Base-by-base conservation (phyloP, 1,140 invertebrate genomes). In the Ceratosolen solmsi region DNA sequence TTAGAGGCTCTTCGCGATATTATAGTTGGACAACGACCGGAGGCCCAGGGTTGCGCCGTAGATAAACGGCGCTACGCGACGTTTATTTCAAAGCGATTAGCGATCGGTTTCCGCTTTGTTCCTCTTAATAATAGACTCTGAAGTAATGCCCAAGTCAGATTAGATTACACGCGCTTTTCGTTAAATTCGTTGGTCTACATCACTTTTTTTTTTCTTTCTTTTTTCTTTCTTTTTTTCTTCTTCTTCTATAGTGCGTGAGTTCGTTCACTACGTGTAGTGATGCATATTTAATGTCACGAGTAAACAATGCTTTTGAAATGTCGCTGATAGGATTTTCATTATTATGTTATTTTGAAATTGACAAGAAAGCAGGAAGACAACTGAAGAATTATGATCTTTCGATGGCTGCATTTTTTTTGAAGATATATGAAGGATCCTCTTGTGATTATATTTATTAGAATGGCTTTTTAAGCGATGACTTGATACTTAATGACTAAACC, bases 1-100 rank as follows among this genome's bases (percentile, higher is more conserved):
- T 79, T 79, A 79, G 77, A 79, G 77, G n/a, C 77, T 79, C 33
- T 25, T n/a, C 63, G 75, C 60, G 74, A 65, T 65, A 65, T 49
- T 63, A 70, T 46, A 70, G 36, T 70, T 46, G 41, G 73, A 58
- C 54, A 22, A 49, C 76, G 63, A 78, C 46, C 63, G 49, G 41
- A 70, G 75, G 41, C 63, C 46, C 76, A 54, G 75, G 75, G 60
- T 77, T 76, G 58, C 30, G 75, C 33, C 22, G 17, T 41, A 60
- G 56, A 77, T 68, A 65, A 51, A 77, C 33, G 30, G n/a, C 68
- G 38, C 68, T 27, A 38, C 22, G 58, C 60, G 75, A 77, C 60
- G 58, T 77, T 77, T 77, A 68, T 54, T 78, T 25, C 25, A 54
- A 72, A 72, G 51, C 78, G 78, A 79, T 79, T 72, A 72, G 49